Percentiles rank a stretch among this genome's conserved stretches.
Evolutionary conservation across 2,888 invertebrate species (phyloP).

Genomic region (Drosophila kokeensis): DNA sequence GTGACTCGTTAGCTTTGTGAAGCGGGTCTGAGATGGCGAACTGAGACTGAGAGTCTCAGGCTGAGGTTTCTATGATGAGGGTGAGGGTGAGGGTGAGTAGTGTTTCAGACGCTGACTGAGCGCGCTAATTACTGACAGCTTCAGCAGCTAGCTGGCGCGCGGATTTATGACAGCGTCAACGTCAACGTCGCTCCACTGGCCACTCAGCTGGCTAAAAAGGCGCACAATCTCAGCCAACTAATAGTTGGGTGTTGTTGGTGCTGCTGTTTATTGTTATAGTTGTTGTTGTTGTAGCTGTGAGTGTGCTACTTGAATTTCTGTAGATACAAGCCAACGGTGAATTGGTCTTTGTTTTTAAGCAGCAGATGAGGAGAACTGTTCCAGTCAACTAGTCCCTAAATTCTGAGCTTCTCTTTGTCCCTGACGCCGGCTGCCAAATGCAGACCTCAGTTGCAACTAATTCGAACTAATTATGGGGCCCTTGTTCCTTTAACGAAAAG

Average conservation of each 20-base stretch:
- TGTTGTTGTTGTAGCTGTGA: constrained; percentile 18
- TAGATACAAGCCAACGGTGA: constrained; percentile 32
- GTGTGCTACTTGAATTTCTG: constrained; percentile 43
- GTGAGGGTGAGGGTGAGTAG: constrained; percentile 14
- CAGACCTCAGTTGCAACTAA: constrained; percentile 70
- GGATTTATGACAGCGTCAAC: constrained; percentile 76
- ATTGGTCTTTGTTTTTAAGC: constrained; percentile 29
- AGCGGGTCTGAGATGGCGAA: constrained; percentile 1
- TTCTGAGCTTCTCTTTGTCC: neutral
- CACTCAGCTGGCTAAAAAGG: constrained; percentile 27
- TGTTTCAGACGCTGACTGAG: constrained; percentile 51
- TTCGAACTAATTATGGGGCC: constrained; percentile 70
- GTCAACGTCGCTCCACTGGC: constrained; percentile 36
- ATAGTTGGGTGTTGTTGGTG: neutral
- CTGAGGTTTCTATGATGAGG: neutral
- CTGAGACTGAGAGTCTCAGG: neutral
- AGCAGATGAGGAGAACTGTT: neutral
- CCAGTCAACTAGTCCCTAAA: constrained; percentile 1
- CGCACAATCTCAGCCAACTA: neutral
- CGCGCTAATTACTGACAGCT: constrained; percentile 75
- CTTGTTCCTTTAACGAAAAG: constrained; percentile 44
- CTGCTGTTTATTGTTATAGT: constrained; percentile 18
- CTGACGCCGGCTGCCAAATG: constrained; percentile 57
- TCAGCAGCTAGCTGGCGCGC: constrained; percentile 55
- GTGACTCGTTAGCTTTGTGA: constrained; percentile 76